Conservation (phyloP, 1,140 invertebrate species). For the Heterodera schachtii region DNA sequence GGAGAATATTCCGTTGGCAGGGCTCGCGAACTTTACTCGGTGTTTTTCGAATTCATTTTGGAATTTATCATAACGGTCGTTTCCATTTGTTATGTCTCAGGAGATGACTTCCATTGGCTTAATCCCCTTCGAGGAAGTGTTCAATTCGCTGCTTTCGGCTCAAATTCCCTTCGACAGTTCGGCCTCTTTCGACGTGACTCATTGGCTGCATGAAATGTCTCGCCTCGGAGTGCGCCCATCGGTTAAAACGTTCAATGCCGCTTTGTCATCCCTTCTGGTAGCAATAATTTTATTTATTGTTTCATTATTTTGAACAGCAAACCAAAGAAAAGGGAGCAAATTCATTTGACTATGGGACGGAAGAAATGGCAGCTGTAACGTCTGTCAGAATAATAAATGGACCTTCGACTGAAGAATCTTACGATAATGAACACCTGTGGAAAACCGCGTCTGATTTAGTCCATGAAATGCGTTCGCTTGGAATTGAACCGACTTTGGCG, state of each 20-base stretch:
- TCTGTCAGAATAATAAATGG: not conserved
- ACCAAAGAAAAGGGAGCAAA: not conserved
- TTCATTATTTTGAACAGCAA: not conserved
- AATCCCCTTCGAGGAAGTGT: constrained; percentile 18
- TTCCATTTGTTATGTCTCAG: not conserved
- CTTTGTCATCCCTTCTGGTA: not conserved
- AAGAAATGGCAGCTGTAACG: not conserved
- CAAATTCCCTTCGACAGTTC: not conserved
- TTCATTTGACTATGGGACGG: not conserved
- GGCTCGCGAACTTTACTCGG: not conserved
- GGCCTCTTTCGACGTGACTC: not conserved
- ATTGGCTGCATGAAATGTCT: constrained; percentile 28
- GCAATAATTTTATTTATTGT: not conserved
- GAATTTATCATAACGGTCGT: too few relatives aligned
- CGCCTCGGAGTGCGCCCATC: constrained; percentile 4
- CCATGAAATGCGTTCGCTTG: not conserved
- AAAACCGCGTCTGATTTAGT: not conserved
- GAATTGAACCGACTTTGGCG: not conserved
- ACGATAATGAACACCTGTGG: not conserved
- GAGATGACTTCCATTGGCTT: constrained; percentile 17
- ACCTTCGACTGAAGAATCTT: not conserved
- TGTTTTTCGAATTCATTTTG: not conserved
- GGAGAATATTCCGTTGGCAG: not conserved
- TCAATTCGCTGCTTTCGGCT: constrained; percentile 23
- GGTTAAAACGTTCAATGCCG: constrained; percentile 10